These are phyloP conservation scores for Zoanthus sociatus DNA, from an alignment of 92 coral and sea anemone species.

Conservation along the genomic window DNA sequence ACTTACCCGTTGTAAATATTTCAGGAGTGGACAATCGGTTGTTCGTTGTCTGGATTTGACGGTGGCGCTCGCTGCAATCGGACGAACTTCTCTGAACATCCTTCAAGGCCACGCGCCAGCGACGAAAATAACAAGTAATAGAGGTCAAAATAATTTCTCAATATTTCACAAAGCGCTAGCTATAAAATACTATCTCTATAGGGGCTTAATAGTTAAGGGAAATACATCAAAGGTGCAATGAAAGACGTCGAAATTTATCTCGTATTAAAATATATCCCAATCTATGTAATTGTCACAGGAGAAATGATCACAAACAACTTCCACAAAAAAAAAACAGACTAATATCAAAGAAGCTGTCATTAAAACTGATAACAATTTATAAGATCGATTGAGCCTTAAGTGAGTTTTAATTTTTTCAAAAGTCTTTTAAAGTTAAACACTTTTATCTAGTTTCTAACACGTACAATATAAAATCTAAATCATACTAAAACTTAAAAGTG, in stretches of 20 bases:
- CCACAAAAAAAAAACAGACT: background rate
- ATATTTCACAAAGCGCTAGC: background rate
- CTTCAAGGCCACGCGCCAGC: slow-evolving; percentile 15
- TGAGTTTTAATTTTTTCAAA: background rate
- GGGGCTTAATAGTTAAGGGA: slow-evolving; percentile 2
- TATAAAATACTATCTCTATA: background rate
- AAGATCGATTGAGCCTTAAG: background rate
- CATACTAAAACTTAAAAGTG: background rate
- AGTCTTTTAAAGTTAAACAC: background rate
- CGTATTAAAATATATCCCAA: background rate
- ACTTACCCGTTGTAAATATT: slow-evolving; percentile 67
- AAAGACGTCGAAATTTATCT: background rate
- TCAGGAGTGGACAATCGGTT: slow-evolving; percentile 84
- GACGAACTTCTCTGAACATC: slow-evolving; percentile 92
- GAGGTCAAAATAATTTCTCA: background rate
- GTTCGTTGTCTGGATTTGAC: slow-evolving; percentile 62
- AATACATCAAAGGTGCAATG: background rate
- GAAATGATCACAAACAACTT: background rate
- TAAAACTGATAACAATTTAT: background rate
- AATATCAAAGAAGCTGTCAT: background rate
- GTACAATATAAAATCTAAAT: background rate
- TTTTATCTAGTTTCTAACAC: background rate
- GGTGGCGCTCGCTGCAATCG: slow-evolving; percentile 82
- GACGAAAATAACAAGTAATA: slow-evolving; percentile 7
- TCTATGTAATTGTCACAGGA: background rate